Percentiles rank a stretch among this genome's conserved stretches.
Evolutionary conservation across 2,888 invertebrate species (phyloP).

Genomic region (Mythimna lalbum): DNA sequence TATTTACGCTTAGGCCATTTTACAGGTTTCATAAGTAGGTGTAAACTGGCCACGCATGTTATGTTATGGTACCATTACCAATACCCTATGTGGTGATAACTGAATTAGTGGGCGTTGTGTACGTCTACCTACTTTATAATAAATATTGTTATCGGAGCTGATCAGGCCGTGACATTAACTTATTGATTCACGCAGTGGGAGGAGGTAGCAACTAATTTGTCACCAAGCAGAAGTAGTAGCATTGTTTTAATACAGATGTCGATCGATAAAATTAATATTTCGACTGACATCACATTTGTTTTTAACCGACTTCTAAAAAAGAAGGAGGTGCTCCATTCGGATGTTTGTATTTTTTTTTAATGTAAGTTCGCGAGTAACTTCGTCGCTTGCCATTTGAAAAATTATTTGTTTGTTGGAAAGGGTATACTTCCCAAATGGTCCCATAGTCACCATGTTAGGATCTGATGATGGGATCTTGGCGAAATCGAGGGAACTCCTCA

Average conservation of each 20-base stretch:
- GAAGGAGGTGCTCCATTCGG: too few species aligned
- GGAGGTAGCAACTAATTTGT: not conserved
- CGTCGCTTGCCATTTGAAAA: too few species aligned
- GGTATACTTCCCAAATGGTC: too few species aligned
- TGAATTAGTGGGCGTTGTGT: slow-evolving; percentile 21
- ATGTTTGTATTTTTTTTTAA: too few species aligned
- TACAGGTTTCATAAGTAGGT: not conserved
- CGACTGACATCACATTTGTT: not conserved
- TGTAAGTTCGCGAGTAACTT: too few species aligned
- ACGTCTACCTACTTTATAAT: not conserved
- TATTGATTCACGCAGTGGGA: slow-evolving; percentile 10
- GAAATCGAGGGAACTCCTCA: too few species aligned
- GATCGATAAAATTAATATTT: not conserved
- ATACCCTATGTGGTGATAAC: not conserved
- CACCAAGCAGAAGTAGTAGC: not conserved
- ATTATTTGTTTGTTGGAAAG: too few species aligned
- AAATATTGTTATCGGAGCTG: slow-evolving; percentile 19
- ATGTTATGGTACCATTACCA: not conserved
- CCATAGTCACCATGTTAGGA: too few species aligned
- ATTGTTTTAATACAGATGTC: not conserved
- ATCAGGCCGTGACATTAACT: slow-evolving; percentile 20
- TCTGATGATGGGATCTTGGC: too few species aligned
- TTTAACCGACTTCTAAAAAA: too few species aligned
- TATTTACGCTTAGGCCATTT: not conserved
- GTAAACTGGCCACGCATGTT: slow-evolving; percentile 4